phyloP scores from a whole-genome alignment of 1,140 invertebrate species.

The Pogonomyrmex californicus region DNA sequence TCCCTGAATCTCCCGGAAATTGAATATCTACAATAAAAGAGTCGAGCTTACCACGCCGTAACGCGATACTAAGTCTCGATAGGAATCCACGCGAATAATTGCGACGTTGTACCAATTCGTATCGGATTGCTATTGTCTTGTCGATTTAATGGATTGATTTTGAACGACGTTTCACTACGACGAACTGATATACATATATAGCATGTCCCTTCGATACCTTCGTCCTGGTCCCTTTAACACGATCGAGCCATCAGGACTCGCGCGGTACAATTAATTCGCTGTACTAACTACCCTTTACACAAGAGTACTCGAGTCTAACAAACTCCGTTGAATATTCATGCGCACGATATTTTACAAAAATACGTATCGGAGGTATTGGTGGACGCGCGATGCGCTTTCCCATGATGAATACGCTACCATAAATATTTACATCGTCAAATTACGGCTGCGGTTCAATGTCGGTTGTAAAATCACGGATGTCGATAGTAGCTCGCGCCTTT shows the following conservation, averaged over 20 bases:
- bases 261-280: conserved; percentile 12
- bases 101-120: conserved; percentile 14
- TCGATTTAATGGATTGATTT: neutral
- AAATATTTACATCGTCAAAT: conserved; percentile 42
- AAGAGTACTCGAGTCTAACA: conserved; percentile 45
- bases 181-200: neutral
- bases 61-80: conserved; percentile 53
- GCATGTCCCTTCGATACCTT: neutral
- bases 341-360: conserved; percentile 52
- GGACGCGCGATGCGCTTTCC: conserved; percentile 36
- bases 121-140: neutral
- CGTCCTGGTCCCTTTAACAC: neutral
- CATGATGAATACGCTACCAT: conserved; percentile 18
- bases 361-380: neutral
- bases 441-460: conserved; percentile 26
- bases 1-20: conserved; percentile 7
- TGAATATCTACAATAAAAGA: conserved; percentile 42
- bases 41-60: conserved; percentile 42
- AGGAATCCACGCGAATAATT: conserved; percentile 37
- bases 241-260: conserved; percentile 4
- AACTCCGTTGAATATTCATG: conserved; percentile 57
- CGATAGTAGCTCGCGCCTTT: conserved; percentile 19
- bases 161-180: neutral
- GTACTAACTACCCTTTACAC: conserved; percentile 30
- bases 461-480: conserved; percentile 39